Percentiles rank a stretch among this genome's conserved stretches.
phyloP scores from a whole-genome alignment of 2,888 invertebrate species.

The Sphaeridia pumilis region DNA sequence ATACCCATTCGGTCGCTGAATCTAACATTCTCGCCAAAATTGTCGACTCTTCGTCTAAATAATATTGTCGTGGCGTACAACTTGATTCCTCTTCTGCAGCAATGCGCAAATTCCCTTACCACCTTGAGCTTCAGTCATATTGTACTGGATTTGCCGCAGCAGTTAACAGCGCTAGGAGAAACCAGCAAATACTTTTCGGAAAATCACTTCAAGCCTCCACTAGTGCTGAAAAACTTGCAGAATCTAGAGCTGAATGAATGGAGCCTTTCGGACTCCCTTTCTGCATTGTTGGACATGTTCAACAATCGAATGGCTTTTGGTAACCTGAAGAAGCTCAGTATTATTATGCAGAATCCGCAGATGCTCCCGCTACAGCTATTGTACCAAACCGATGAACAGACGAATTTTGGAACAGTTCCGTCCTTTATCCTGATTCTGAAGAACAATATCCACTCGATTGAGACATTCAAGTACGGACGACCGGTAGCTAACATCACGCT shows the following conservation, averaged over 20 bases:
- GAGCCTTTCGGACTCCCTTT: constrained; percentile 24
- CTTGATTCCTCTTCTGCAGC: constrained; percentile 23
- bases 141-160: constrained; percentile 27
- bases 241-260: constrained; percentile 28
- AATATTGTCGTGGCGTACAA: constrained; percentile 33
- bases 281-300: constrained; percentile 23
- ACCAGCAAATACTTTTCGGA: constrained; percentile 14
- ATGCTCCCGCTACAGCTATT: constrained; percentile 21
- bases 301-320: constrained; percentile 19
- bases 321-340: constrained; percentile 18
- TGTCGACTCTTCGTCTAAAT: constrained; percentile 22
- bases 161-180: constrained; percentile 6
- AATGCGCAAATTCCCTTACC: constrained; percentile 16
- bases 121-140: constrained; percentile 22
- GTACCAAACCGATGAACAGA: constrained; percentile 9
- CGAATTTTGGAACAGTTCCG: constrained; percentile 17
- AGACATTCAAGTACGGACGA: constrained; percentile 12
- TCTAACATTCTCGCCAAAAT: constrained; percentile 20
- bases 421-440: constrained; percentile 17
- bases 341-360: constrained; percentile 27
- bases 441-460: constrained; percentile 6
- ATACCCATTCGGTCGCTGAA: constrained; percentile 23
- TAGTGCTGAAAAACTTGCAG: too few species aligned
- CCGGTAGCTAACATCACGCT: constrained; percentile 2
- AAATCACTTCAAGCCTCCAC: too few species aligned